These are phyloP conservation scores for Intellagama lesueurii DNA, from an alignment of 2,797 vertebrate genomes.

Conservation along the genomic window DNA sequence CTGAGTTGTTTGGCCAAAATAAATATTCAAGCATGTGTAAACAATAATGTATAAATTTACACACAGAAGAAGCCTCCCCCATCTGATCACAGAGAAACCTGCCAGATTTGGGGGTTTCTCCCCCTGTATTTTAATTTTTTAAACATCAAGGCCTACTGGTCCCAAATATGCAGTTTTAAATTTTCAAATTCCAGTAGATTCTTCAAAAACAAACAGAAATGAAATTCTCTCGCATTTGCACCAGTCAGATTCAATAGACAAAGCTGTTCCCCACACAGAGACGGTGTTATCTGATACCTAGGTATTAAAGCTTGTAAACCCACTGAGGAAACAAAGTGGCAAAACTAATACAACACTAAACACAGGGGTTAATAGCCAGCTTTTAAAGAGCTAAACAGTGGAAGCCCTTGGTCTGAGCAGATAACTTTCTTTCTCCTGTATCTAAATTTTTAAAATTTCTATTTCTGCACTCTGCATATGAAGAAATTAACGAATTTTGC, in stretches of 20 bases:
- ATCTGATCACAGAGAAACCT: too few species aligned
- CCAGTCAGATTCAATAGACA: not conserved
- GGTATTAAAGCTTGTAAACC: too few species aligned
- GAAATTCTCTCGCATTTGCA: too few species aligned
- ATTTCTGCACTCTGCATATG: not conserved
- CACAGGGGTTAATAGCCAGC: not conserved
- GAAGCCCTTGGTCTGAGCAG: not conserved
- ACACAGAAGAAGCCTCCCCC: too few species aligned
- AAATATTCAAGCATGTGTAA: not conserved
- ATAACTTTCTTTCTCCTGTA: not conserved
- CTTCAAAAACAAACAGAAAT: too few species aligned
- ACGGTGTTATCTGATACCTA: not conserved
- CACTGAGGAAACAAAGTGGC: not conserved
- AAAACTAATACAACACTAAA: not conserved
- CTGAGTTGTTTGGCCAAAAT: conserved; percentile 14
- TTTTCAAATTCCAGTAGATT: too few species aligned
- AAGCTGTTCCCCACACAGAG: not conserved
- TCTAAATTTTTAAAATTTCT: not conserved
- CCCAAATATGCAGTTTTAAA: too few species aligned
- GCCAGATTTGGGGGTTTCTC: too few species aligned
- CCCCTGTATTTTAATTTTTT: too few species aligned
- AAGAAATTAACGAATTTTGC: not conserved
- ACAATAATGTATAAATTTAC: too few species aligned
- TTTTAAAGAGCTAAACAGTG: too few species aligned
- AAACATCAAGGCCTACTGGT: too few species aligned